These are phyloP conservation scores for Galeopterus variegatus DNA, from an alignment of 2,113 vertebrate genomes.

Conservation along the genomic window DNA sequence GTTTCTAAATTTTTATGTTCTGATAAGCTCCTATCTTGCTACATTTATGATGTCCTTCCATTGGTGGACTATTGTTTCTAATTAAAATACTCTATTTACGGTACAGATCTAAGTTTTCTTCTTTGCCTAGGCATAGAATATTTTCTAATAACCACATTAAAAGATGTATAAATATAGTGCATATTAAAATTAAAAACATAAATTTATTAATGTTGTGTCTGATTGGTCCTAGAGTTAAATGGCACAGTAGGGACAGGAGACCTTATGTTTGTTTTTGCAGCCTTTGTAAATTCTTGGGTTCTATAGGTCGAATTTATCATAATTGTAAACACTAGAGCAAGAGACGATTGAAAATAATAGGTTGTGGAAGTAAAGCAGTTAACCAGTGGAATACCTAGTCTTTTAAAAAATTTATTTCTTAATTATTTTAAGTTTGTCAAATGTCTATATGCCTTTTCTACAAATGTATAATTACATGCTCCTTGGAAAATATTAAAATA, in stretches of 20 bases:
- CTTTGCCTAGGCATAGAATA: not conserved
- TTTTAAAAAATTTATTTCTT: not conserved
- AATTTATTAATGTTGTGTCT: not conserved
- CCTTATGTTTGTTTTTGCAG: not conserved
- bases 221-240: not conserved
- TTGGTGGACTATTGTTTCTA: not conserved
- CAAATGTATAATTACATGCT: not conserved
- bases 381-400: not conserved
- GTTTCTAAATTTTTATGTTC: conserved; percentile 6
- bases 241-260: not conserved
- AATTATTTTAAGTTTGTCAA: not conserved
- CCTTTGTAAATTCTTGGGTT: not conserved
- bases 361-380: not conserved
- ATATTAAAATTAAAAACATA: conserved; percentile 10
- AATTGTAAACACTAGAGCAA: conserved; percentile 8
- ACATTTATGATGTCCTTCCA: not conserved
- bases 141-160: not conserved
- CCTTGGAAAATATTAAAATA: not conserved
- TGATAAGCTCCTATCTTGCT: not conserved
- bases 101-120: not conserved
- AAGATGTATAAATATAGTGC: not conserved
- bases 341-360: not conserved
- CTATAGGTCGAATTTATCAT: not conserved
- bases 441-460: not conserved
- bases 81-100: not conserved